A percentile compares a stretch with the other conserved stretches of the same genome.
phyloP scores from a whole-genome alignment of 2,113 vertebrate genomes.

The Toxotes jaculatrix region DNA sequence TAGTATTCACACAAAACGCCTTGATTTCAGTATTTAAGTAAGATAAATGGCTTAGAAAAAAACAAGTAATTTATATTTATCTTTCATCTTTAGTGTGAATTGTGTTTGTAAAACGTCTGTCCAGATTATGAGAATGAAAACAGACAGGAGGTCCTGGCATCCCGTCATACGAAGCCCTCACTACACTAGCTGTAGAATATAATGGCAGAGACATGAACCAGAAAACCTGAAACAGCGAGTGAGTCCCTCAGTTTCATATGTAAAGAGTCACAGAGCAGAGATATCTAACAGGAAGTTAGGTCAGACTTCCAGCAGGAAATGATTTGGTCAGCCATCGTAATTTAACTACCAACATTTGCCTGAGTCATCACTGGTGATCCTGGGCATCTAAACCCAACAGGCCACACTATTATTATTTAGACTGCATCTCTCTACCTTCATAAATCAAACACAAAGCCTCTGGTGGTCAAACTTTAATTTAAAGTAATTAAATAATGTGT shows the following conservation, averaged over 20 bases:
- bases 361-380: slow-evolving; percentile 8
- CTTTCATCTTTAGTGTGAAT: neutral
- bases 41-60: neutral
- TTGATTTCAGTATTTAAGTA: neutral
- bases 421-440: neutral
- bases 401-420: neutral
- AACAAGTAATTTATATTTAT: neutral
- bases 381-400: neutral
- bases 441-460: neutral
- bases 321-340: slow-evolving; percentile 16
- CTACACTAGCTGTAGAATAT: too few relatives aligned
- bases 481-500: neutral
- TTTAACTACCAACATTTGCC: neutral
- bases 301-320: neutral
- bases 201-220: too few relatives aligned
- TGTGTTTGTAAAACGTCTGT: neutral
- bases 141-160: neutral
- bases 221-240: neutral
- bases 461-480: neutral
- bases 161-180: neutral
- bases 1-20: neutral
- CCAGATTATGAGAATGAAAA: neutral
- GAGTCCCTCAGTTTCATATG: neutral
- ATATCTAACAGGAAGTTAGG: neutral
- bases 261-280: neutral